Conservation (phyloP, 2,888 invertebrate species). For the Chymomyza fuscimana region DNA sequence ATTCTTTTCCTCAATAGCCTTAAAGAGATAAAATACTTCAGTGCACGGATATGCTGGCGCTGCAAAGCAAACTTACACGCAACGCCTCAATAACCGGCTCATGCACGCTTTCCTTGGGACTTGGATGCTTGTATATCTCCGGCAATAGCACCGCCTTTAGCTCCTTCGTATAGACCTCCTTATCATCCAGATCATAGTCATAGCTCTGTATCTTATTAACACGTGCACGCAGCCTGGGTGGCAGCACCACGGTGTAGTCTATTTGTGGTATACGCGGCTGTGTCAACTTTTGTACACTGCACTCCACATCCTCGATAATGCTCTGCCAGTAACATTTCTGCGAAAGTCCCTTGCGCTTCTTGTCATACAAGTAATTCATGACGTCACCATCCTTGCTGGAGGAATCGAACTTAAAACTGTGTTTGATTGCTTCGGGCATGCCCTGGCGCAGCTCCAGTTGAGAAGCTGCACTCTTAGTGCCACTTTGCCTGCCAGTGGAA, state of each 20-base stretch:
- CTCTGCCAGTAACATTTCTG: conserved; percentile 69
- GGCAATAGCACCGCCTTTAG: conserved; percentile 29
- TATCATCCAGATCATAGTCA: conserved; percentile 68
- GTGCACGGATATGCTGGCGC: no score
- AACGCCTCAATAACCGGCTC: neutral
- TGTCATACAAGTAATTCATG: neutral
- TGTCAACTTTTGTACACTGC: conserved; percentile 44
- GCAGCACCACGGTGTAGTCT: conserved; percentile 75
- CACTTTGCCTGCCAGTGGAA: no score
- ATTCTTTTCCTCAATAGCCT: neutral
- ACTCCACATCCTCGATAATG: conserved; percentile 72
- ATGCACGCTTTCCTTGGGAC: neutral
- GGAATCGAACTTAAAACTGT: neutral
- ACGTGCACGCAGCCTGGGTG: conserved; percentile 65
- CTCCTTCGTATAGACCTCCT: conserved; percentile 66
- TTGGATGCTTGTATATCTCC: neutral
- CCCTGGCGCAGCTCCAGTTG: neutral
- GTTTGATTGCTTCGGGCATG: neutral
- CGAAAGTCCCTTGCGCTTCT: neutral
- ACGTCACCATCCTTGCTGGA: neutral
- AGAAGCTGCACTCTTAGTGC: neutral
- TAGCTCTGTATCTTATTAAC: conserved; percentile 74
- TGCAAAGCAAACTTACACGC: neutral
- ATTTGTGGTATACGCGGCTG: conserved; percentile 54
- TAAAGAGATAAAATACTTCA: neutral